phyloP scores from a whole-genome alignment of 2,113 vertebrate species.

The Spheniscus mendiculus region DNA sequence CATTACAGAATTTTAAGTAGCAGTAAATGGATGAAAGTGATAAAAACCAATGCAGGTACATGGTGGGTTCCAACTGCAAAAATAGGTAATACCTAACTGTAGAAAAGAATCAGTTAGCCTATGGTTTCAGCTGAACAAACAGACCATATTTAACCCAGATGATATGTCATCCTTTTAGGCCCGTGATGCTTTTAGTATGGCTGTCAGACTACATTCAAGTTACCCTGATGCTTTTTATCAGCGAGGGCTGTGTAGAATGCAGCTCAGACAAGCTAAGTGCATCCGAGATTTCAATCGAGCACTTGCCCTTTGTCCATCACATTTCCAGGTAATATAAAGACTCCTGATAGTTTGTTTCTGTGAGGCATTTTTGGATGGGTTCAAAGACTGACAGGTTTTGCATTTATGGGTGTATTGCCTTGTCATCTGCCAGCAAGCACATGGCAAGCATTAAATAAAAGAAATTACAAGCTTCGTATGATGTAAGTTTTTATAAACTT shows the following conservation, averaged over 20 bases:
- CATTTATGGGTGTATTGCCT: background rate
- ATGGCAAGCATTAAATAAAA: background rate
- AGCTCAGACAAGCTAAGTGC: slow-evolving; percentile 66
- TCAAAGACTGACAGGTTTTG: background rate
- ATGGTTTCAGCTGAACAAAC: background rate
- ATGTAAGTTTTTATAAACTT: background rate
- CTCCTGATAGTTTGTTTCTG: background rate
- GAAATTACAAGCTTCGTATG: background rate
- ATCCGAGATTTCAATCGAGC: slow-evolving; percentile 78
- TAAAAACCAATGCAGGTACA: background rate
- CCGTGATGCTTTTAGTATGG: slow-evolving; percentile 70
- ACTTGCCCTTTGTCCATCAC: slow-evolving; percentile 72
- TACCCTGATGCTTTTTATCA: slow-evolving; percentile 79
- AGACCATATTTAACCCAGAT: background rate
- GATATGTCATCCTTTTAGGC: slow-evolving; percentile 66
- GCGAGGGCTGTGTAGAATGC: slow-evolving; percentile 77
- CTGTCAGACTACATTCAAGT: slow-evolving; percentile 70
- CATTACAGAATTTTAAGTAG: background rate
- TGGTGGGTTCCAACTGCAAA: background rate
- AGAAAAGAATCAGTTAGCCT: background rate
- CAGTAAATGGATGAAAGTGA: background rate
- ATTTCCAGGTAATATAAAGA: slow-evolving; percentile 77
- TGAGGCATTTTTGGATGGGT: background rate
- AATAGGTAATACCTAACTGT: background rate
- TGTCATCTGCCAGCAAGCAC: background rate